Base-by-base conservation (phyloP, 2,888 invertebrate genomes). In the Cataglyphis livida region DNA sequence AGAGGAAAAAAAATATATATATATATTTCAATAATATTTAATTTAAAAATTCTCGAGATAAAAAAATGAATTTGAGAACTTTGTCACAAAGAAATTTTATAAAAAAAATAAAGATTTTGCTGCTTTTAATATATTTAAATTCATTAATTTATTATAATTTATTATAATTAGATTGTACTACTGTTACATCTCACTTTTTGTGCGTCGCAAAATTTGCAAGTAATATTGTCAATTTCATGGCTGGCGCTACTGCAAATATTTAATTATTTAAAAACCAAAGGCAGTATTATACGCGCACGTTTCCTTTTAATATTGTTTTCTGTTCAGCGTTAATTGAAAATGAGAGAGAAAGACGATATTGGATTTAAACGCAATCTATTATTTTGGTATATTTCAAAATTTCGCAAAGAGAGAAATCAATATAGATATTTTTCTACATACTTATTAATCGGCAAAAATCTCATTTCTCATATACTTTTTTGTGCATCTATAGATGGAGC, bases 241-340 rank as follows among this genome's bases (percentile, higher is more conserved):
- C 10, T 32, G n/a, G 10, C 6, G 28, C 18, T 38, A 38, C 9
- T 21, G 38, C 12, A 32, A 44, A 71, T 71, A 71, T 59, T 70
- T 71, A 70, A 79, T 79, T 71, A 71, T 44, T 79, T 57, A 68
- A 68, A 76, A 68, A 76, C 38, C 38, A 32, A 57, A 12, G 25
- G 12, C 54, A 51, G 12, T 38, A 38, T 38, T 66, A 41, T 38
- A 41, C 54, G 51, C 44, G 44, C 51, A 51, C 7, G 10, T 79
- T 44, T 79, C 71, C 44, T 44, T 59, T 59, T 57, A 41, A 57
- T 70, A 57, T 18, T 21, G 71, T 44, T 41, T 28, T 41, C 21
- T 48, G 28, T 21, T 2, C 57, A 3, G 25, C 9, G 32, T 44
- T 71, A 59, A 79, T 71, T 71, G 18, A 79, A 79, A 79, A 59